Percentiles rank a stretch among this genome's conserved stretches.
phyloP scores from a whole-genome alignment of 1,140 invertebrate genomes.

The Cyphomyrmex costatus region DNA sequence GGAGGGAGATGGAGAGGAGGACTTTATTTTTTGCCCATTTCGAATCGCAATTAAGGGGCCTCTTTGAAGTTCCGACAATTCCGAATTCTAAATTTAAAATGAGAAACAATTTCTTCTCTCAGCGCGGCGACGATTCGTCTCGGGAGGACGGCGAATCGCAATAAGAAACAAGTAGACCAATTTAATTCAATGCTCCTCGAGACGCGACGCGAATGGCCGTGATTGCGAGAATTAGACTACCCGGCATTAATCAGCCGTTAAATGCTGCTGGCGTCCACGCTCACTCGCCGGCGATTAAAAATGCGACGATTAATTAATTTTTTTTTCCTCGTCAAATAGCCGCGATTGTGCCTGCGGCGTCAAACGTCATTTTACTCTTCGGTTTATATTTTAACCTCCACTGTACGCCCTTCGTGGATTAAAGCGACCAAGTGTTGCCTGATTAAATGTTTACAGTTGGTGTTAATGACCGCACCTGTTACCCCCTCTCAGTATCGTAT shows the following conservation, averaged over 20 bases:
- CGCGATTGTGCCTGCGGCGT: constrained; percentile 15
- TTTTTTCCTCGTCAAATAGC: neutral
- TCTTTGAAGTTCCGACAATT: constrained; percentile 44
- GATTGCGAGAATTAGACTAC: constrained; percentile 48
- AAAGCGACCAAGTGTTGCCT: constrained; percentile 57
- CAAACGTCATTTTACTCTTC: constrained; percentile 34
- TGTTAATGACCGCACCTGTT: constrained; percentile 59
- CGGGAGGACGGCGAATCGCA: constrained; percentile 35
- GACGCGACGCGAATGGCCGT: constrained; percentile 44
- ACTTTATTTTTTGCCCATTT: constrained; percentile 41
- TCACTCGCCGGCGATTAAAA: constrained; percentile 3
- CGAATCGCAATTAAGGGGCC: constrained; percentile 42
- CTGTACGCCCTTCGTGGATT: constrained; percentile 18
- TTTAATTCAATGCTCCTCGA: constrained; percentile 52
- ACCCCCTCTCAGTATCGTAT: neutral
- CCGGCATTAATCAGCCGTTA: constrained; percentile 54
- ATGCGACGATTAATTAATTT: constrained; percentile 42
- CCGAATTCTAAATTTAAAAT: constrained; percentile 56
- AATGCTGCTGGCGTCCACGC: constrained; percentile 2
- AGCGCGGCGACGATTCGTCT: constrained; percentile 14
- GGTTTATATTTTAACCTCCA: constrained; percentile 51
- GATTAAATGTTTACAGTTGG: constrained; percentile 64
- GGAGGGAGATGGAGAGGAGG: too few relatives aligned
- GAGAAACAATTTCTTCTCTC: constrained; percentile 46
- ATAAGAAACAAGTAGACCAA: constrained; percentile 61